Evolutionary conservation across 1,140 invertebrate species (phyloP).

Genomic region (Aphaenogaster floridana): DNA sequence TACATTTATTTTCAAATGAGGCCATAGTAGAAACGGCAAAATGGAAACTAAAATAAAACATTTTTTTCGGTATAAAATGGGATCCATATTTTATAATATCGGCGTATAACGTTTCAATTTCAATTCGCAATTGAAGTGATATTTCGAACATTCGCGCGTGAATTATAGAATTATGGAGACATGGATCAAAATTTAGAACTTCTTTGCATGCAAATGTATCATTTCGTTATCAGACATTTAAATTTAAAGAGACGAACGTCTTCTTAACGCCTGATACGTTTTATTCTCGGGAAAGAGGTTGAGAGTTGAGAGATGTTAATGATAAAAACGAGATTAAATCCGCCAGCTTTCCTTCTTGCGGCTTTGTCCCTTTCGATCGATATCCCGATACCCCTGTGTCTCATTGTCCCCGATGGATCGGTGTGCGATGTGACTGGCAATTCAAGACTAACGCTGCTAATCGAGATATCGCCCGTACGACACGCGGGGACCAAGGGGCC

Average conservation of each 20-base stretch:
- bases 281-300: neutral
- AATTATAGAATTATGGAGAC: conserved; percentile 38
- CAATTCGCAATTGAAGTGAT: neutral
- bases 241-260: conserved; percentile 31
- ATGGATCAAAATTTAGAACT: conserved; percentile 7
- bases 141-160: conserved; percentile 16
- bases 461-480: conserved; percentile 58
- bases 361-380: neutral
- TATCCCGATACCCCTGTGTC: conserved; percentile 5
- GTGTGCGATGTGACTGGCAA: conserved; percentile 33
- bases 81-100: neutral
- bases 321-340: conserved; percentile 33
- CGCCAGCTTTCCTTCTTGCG: neutral
- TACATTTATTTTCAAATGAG: conserved; percentile 26
- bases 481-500: conserved; percentile 9
- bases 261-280: neutral
- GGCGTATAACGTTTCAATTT: neutral
- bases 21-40: neutral
- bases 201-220: conserved; percentile 5
- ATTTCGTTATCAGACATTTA: conserved; percentile 9
- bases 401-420: conserved; percentile 21
- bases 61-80: neutral
- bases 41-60: neutral
- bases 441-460: conserved; percentile 51
- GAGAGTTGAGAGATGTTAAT: conserved; percentile 1